Conservation (phyloP, 1,140 invertebrate species). For the Rhizoglyphus robini region DNA sequence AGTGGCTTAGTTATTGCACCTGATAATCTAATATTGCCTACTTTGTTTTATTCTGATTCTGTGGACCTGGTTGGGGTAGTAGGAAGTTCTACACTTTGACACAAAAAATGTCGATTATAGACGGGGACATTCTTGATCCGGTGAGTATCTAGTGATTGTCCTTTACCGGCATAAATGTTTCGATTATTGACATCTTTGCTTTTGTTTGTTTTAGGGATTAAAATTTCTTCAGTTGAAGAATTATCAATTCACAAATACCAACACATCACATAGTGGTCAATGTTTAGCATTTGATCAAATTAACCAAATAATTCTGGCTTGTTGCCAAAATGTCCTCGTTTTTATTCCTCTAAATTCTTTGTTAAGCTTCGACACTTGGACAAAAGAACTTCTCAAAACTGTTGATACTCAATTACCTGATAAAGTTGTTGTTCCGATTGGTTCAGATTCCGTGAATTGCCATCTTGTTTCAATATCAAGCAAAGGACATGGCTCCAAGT, state of each 20-base stretch:
- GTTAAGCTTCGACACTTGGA: slow-evolving; percentile 3
- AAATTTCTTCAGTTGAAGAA: background rate
- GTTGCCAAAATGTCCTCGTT: background rate
- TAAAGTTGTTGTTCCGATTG: background rate
- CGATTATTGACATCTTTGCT: background rate
- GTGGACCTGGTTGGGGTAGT: too few species aligned
- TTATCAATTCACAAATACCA: background rate
- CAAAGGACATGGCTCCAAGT: slow-evolving; percentile 8
- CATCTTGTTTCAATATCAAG: slow-evolving; percentile 12
- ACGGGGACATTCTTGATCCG: background rate
- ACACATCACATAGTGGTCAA: background rate
- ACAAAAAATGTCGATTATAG: background rate
- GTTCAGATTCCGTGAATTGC: slow-evolving; percentile 24
- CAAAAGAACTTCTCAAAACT: background rate
- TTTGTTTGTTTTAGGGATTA: background rate
- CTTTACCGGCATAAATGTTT: background rate
- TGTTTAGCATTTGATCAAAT: background rate
- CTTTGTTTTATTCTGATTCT: too few species aligned
- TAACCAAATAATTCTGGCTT: background rate
- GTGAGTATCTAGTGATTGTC: background rate
- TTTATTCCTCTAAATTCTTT: background rate
- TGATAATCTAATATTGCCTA: too few species aligned
- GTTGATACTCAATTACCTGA: background rate
- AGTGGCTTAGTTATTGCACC: too few species aligned
- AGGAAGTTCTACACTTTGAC: too few species aligned